Conservation (phyloP, 35 echinoderm and acorn worm genomes). For the Antedon bifida region DNA sequence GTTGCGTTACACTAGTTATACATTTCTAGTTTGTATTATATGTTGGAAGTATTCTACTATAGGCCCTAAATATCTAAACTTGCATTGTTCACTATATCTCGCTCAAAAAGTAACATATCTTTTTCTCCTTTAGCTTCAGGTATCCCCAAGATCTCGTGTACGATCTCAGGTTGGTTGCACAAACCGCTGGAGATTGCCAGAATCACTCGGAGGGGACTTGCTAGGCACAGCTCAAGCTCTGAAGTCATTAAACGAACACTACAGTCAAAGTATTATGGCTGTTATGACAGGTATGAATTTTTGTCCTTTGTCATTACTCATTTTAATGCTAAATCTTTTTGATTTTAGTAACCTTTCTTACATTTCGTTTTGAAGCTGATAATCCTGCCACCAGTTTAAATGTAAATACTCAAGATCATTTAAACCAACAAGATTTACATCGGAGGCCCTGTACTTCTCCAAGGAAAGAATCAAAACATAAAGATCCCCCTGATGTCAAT, state of each 20-base stretch:
- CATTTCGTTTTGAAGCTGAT: conserved; percentile 40
- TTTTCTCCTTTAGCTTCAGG: conserved; percentile 37
- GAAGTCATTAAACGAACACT: conserved; percentile 61
- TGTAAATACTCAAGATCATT: conserved; percentile 31
- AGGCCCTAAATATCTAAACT: too few species aligned
- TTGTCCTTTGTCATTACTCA: too few species aligned
- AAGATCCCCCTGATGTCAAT: not conserved
- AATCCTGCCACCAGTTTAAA: conserved; percentile 74
- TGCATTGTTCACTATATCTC: too few species aligned
- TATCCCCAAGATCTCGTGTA: conserved; percentile 75
- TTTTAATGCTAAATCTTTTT: too few species aligned
- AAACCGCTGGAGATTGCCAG: conserved; percentile 86
- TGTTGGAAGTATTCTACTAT: too few species aligned
- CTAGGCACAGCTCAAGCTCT: conserved; percentile 86
- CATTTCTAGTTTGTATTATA: too few species aligned
- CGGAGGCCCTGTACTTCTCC: not conserved
- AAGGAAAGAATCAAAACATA: not conserved
- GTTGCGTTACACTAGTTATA: too few species aligned
- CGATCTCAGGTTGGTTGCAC: conserved; percentile 71
- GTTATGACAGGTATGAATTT: conserved; percentile 64
- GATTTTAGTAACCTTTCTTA: not conserved
- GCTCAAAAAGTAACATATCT: too few species aligned
- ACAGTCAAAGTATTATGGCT: conserved; percentile 52
- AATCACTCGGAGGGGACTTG: conserved; percentile 80
- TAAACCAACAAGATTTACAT: not conserved